Evolutionary conservation across 2,113 vertebrate genomes (phyloP).

Genomic region (Phylloscopus whistleri): DNA sequence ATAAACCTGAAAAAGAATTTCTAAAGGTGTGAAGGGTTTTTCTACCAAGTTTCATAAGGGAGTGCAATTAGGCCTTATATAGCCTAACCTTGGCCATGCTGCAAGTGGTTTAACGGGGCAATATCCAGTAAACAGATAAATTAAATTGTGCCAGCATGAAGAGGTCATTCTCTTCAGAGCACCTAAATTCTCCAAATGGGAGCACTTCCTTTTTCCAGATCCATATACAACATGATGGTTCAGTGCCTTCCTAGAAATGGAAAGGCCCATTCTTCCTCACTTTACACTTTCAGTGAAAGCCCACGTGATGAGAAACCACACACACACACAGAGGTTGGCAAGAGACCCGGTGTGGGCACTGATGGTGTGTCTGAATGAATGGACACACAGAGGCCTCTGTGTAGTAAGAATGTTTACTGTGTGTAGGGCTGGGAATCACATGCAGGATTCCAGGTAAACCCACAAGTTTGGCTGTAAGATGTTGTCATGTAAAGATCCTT

Average conservation of each 20-base stretch:
- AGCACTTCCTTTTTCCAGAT: not conserved
- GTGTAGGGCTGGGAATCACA: not conserved
- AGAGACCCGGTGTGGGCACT: not conserved
- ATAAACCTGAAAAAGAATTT: not conserved
- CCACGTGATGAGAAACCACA: not conserved
- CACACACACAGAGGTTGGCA: not conserved
- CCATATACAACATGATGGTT: not conserved
- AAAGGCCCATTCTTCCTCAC: not conserved
- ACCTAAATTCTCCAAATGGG: not conserved
- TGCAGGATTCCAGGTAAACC: not conserved
- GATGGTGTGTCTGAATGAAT: not conserved
- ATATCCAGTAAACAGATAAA: not conserved
- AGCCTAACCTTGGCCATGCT: not conserved
- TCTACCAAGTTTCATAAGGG: not conserved
- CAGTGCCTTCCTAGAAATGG: conserved; percentile 10
- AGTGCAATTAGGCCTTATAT: not conserved
- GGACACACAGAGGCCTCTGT: not conserved
- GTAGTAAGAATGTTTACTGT: not conserved
- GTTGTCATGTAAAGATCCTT: not conserved
- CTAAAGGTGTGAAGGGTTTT: not conserved
- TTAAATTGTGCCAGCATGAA: not conserved
- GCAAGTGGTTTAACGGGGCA: not conserved
- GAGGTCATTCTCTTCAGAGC: not conserved
- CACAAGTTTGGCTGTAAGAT: not conserved
- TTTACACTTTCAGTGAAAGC: conserved; percentile 1